Evolutionary conservation across 2,888 invertebrate genomes (phyloP), one percentile per base, ranked within the genome.

Genomic region (Fragum sueziense): DNA sequence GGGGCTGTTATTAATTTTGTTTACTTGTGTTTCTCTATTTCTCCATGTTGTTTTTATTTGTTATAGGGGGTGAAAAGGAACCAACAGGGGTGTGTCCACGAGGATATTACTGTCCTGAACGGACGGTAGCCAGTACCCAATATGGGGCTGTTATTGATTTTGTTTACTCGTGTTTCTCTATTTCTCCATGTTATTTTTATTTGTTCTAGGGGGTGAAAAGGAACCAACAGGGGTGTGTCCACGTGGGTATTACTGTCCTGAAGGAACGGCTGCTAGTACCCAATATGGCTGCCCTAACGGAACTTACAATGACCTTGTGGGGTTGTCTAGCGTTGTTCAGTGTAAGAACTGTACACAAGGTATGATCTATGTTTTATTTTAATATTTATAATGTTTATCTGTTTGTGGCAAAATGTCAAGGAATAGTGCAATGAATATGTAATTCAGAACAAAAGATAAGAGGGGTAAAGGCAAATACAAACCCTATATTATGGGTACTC

Each of bases 331-430:
- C 22, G 87, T 85, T n/a, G 70, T 83, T 2, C 86, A 92, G 41
- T 92, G 92, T 82, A 88, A 89, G 75, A 86, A 88, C 79, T 92
- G 92, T 70, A 89, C 89, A 17, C 90, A 89, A 85, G 92, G 92
- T 91, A 78, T 70, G 82, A n/a, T n/a, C n/a, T n/a, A n/a, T n/a
- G n/a, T n/a, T n/a, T n/a, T n/a, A n/a, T n/a, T n/a, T n/a, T n/a
- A n/a, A n/a, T n/a, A n/a, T n/a, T n/a, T n/a, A n/a, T n/a, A n/a
- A n/a, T n/a, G n/a, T n/a, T n/a, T n/a, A n/a, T n/a, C n/a, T n/a
- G n/a, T n/a, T n/a, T n/a, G n/a, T n/a, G n/a, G n/a, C n/a, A n/a
- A n/a, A n/a, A n/a, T n/a, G n/a, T n/a, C n/a, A n/a, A n/a, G n/a
- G n/a, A n/a, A n/a, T n/a, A n/a, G n/a, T n/a, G n/a, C n/a, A n/a